A percentile compares a stretch with the other conserved stretches of the same genome.
Conservation (phyloP, 53 echinoderm and acorn worm species). For the Arbacia lixula region DNA sequence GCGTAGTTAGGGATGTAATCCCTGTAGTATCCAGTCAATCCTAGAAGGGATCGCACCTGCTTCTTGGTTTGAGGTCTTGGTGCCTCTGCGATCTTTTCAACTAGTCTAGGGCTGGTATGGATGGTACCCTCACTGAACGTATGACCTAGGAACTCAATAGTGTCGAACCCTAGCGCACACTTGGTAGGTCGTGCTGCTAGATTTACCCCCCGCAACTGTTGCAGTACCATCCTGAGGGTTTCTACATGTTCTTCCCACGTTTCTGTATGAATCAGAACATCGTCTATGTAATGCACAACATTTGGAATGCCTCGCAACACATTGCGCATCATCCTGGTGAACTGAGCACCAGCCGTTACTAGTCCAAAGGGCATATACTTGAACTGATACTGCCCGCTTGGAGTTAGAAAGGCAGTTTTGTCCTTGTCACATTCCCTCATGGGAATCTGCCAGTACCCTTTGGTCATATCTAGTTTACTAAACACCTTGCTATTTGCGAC, state of each 20-base stretch:
- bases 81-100: background rate
- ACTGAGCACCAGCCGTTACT: conserved; percentile 69
- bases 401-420: conserved; percentile 66
- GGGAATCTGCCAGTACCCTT: conserved; percentile 73
- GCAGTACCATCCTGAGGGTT: conserved; percentile 43
- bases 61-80: conserved; percentile 72
- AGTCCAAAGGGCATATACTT: conserved; percentile 79
- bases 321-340: conserved; percentile 63
- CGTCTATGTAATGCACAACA: conserved; percentile 72
- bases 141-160: conserved; percentile 72
- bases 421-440: conserved; percentile 60
- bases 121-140: conserved; percentile 54
- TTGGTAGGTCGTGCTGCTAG: conserved; percentile 64
- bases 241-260: conserved; percentile 69
- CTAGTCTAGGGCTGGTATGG: conserved; percentile 21
- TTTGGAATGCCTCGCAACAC: conserved; percentile 58
- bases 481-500: background rate
- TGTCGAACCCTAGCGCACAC: conserved; percentile 57
- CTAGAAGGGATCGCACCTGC: conserved; percentile 62
- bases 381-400: conserved; percentile 65
- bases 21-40: conserved; percentile 63
- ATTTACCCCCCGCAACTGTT: conserved; percentile 38
- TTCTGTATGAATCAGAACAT: conserved; percentile 66
- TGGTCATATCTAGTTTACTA: conserved; percentile 33
- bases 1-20: conserved; percentile 69